Conservation (phyloP, 2,888 invertebrate species). For the Pardosa pseudoannulata region DNA sequence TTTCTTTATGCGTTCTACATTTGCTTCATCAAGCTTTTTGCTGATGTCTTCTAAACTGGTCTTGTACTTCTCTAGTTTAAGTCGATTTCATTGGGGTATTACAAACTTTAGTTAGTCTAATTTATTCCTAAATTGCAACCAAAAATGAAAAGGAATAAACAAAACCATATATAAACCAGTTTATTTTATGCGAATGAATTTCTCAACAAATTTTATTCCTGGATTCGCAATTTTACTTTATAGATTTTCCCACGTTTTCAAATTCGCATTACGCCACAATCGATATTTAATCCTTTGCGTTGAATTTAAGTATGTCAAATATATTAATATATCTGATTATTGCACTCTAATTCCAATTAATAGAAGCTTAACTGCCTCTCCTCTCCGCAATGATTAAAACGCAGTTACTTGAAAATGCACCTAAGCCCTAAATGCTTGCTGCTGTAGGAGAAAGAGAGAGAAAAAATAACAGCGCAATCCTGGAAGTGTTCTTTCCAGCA, state of each 20-base stretch:
- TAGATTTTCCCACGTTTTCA: neutral
- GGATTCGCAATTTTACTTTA: neutral
- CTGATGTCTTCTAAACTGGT: no score
- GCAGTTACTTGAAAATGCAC: neutral
- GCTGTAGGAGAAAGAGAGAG: neutral
- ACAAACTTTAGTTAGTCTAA: no score
- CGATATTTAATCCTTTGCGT: neutral
- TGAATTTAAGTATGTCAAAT: neutral
- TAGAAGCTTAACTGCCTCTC: neutral
- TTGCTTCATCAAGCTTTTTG: no score
- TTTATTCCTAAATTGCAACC: no score
- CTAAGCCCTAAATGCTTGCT: slow-evolving; percentile 4
- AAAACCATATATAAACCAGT: no score
- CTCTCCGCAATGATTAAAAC: neutral
- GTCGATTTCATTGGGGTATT: no score
- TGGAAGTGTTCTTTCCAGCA: neutral
- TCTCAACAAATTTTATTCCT: no score
- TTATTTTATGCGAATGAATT: no score
- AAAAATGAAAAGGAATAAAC: no score
- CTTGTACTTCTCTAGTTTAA: no score
- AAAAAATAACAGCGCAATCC: neutral
- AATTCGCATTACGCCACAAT: neutral
- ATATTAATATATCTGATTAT: slow-evolving; percentile 12
- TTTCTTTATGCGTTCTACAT: no score
- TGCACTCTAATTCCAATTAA: slow-evolving; percentile 10